Conservation (phyloP, 2,888 invertebrate species). For the Criorhina ranunculi region DNA sequence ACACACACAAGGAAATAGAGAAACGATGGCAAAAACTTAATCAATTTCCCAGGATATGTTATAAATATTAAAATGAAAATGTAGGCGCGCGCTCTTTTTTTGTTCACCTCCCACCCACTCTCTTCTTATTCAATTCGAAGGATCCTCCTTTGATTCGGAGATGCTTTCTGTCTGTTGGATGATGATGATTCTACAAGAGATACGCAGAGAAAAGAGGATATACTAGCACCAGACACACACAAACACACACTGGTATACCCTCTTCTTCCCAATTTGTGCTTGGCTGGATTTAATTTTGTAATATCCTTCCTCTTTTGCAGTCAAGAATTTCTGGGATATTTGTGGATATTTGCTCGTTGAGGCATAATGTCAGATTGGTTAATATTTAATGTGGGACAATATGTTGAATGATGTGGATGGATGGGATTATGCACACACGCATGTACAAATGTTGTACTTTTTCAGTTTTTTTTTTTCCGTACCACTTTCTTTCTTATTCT, state of each 20-base stretch:
- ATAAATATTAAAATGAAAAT: conserved; percentile 65
- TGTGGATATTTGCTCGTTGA: conserved; percentile 53
- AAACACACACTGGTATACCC: too few relatives aligned
- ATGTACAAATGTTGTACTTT: conserved; percentile 7
- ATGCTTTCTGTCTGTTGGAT: conserved; percentile 41
- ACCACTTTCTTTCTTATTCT: conserved; percentile 5
- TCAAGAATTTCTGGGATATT: conserved; percentile 44
- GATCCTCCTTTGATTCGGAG: conserved; percentile 24
- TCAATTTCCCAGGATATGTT: conserved; percentile 67
- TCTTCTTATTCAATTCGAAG: conserved; percentile 6
- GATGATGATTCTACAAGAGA: conserved; percentile 56
- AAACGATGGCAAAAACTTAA: conserved; percentile 48
- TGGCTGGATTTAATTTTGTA: conserved; percentile 70
- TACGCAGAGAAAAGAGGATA: background rate
- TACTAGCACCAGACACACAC: background rate
- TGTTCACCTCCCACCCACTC: background rate
- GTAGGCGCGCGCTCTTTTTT: conserved; percentile 21
- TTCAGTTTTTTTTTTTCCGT: conserved; percentile 5
- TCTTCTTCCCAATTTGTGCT: conserved; percentile 67
- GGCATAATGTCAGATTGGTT: conserved; percentile 71
- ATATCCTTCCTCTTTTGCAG: conserved; percentile 47
- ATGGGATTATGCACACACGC: conserved; percentile 30
- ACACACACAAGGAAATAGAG: background rate
- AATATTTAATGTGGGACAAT: conserved; percentile 71
- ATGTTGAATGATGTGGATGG: conserved; percentile 62